A percentile compares a stretch with the other conserved stretches of the same genome.
Conservation (phyloP, 2,888 invertebrate species). For the Cerastoderma edule region DNA sequence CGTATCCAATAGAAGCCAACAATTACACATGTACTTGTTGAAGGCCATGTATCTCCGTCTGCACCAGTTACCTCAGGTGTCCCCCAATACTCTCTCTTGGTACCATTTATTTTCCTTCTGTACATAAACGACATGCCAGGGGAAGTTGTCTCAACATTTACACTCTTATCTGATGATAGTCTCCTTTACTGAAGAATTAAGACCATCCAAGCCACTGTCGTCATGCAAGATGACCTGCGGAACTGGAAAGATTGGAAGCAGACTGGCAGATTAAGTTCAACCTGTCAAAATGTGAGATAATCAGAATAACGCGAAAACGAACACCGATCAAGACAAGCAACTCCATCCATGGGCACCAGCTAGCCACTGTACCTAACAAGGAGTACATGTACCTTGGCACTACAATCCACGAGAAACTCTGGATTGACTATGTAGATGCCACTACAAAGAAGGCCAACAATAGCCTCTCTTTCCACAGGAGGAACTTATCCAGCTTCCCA, state of each 20-base stretch:
- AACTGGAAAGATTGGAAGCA: slow-evolving; percentile 35
- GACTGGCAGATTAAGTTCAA: slow-evolving; percentile 53
- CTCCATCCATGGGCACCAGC: neutral
- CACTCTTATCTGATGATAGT: slow-evolving; percentile 59
- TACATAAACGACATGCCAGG: neutral
- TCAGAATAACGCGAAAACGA: neutral
- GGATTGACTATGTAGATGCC: neutral
- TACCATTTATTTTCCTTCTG: slow-evolving; percentile 47
- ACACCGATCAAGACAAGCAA: too few species aligned
- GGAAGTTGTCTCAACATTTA: slow-evolving; percentile 21
- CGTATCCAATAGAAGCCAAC: slow-evolving; percentile 27
- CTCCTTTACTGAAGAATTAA: slow-evolving; percentile 46
- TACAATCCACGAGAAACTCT: neutral
- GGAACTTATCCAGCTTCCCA: neutral
- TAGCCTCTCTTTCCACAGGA: neutral
- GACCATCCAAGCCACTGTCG: slow-evolving; percentile 3
- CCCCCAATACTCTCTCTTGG: slow-evolving; percentile 52
- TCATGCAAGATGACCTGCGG: slow-evolving; percentile 49
- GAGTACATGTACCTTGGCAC: too few species aligned
- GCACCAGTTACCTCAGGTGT: slow-evolving; percentile 49
- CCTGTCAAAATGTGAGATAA: slow-evolving; percentile 47
- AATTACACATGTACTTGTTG: slow-evolving; percentile 10
- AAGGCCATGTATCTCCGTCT: neutral
- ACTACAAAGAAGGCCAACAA: neutral
- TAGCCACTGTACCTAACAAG: too few species aligned